phyloP scores from a whole-genome alignment of 2,888 invertebrate genomes.

The Formica aserva region DNA sequence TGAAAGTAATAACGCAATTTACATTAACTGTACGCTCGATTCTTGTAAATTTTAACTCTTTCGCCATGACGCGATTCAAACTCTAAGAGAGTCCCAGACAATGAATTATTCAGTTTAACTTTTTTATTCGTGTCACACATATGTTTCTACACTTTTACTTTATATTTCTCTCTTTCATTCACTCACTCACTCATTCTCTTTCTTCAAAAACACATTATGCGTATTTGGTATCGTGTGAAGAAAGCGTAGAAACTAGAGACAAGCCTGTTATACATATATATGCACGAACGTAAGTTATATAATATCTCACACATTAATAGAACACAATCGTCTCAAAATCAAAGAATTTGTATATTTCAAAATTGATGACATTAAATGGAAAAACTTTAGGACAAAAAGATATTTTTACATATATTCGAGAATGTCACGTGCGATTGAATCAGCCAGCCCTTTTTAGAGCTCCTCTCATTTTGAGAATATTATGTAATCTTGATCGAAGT shows the following conservation, averaged over 20 bases:
- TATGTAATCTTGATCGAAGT: neutral
- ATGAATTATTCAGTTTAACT: neutral
- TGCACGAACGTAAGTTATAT: neutral
- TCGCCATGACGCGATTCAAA: slow-evolving; percentile 19
- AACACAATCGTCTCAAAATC: neutral
- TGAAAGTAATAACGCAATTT: slow-evolving; percentile 4
- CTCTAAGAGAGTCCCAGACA: neutral
- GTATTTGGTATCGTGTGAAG: slow-evolving; percentile 44
- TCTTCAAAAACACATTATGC: neutral
- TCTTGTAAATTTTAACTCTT: slow-evolving; percentile 1
- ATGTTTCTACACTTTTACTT: neutral
- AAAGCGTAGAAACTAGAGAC: slow-evolving; percentile 34
- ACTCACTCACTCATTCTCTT: neutral
- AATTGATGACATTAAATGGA: neutral
- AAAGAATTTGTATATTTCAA: neutral
- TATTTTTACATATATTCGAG: neutral
- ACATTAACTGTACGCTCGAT: neutral
- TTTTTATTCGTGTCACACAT: neutral
- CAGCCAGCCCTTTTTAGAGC: neutral
- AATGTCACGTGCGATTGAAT: neutral
- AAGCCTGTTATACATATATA: slow-evolving; percentile 16
- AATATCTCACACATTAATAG: neutral
- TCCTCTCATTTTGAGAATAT: neutral
- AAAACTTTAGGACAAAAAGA: neutral
- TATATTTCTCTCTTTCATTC: neutral